Evolutionary conservation across 2,113 vertebrate genomes (phyloP).

Genomic region (Verasper variegatus): DNA sequence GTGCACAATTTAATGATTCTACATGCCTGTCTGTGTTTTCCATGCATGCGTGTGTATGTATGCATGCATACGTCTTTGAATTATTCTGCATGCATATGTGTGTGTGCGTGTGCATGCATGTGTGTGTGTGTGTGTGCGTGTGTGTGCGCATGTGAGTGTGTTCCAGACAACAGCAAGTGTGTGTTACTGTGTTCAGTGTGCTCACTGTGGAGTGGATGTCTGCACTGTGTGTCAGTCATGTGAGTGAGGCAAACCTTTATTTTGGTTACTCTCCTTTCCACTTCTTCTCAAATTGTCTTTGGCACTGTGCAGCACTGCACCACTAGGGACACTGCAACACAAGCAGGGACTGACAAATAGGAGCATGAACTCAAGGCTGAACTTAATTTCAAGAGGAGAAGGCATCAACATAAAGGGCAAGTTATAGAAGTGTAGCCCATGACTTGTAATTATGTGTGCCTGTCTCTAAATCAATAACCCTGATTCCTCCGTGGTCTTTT

Average conservation of each 20-base stretch:
- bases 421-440: constrained; percentile 30
- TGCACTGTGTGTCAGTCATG: constrained; percentile 18
- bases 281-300: constrained; percentile 34
- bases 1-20: background rate
- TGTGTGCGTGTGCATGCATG: background rate
- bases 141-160: background rate
- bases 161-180: constrained; percentile 43
- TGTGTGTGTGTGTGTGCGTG: background rate
- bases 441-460: constrained; percentile 56
- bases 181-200: constrained; percentile 32
- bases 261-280: constrained; percentile 24
- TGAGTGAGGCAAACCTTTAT: constrained; percentile 18
- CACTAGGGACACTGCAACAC: constrained; percentile 12
- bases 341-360: constrained; percentile 34
- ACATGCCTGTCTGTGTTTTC: too few species aligned
- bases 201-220: constrained; percentile 46
- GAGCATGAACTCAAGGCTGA: constrained; percentile 33
- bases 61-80: too few species aligned
- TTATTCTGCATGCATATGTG: background rate
- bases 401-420: constrained; percentile 45
- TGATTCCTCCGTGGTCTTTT: constrained; percentile 11
- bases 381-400: constrained; percentile 37
- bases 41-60: background rate
- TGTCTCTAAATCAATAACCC: constrained; percentile 50
- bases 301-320: constrained; percentile 14